Conservation (phyloP, 2,797 vertebrate genomes). For the Chrysocyon brachyurus region DNA sequence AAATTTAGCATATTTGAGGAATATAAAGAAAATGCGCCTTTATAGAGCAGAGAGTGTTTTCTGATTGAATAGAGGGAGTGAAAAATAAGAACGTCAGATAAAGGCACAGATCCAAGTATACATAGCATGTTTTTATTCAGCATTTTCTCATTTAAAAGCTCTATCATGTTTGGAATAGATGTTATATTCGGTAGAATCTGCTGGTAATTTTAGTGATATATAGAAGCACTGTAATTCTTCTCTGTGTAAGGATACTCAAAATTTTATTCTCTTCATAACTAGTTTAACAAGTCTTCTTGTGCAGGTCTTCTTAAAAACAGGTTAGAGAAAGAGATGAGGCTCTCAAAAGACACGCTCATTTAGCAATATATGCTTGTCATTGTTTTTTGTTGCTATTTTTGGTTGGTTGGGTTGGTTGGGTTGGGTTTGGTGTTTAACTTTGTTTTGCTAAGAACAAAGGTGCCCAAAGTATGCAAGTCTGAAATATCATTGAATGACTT, state of each 20-base stretch:
- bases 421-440: neutral
- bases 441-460: neutral
- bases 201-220: neutral
- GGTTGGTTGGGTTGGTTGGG: neutral
- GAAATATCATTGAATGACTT: neutral
- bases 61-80: neutral
- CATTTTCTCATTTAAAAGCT: constrained; percentile 10
- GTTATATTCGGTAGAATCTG: neutral
- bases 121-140: neutral
- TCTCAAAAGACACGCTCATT: neutral
- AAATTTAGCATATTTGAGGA: neutral
- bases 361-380: neutral
- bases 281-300: neutral
- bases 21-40: neutral
- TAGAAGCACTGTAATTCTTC: neutral
- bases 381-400: neutral
- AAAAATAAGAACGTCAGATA: neutral
- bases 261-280: neutral
- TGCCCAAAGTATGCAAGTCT: neutral
- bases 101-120: neutral
- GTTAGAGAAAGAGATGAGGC: neutral
- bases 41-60: neutral
- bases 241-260: neutral
- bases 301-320: neutral
- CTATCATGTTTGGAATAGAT: neutral